These are phyloP conservation scores for Dendrolimus kikuchii DNA, from an alignment of 1,140 invertebrate genomes.

Conservation along the genomic window DNA sequence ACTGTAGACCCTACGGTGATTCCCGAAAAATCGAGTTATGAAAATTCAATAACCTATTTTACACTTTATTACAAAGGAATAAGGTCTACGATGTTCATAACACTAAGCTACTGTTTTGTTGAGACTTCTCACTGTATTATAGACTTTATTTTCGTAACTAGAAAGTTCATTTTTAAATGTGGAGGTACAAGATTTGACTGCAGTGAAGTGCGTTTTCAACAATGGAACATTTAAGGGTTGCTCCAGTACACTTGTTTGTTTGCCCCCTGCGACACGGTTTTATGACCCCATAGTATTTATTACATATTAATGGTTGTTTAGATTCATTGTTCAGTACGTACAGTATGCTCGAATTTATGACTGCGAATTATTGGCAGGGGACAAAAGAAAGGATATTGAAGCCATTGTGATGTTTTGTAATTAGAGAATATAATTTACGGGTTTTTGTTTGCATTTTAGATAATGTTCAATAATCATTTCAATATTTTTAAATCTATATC, in stretches of 20 bases:
- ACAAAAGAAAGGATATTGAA: conserved; percentile 46
- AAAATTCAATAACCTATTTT: no score
- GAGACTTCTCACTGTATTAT: no score
- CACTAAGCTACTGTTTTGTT: no score
- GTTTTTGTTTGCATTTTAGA: conserved; percentile 21
- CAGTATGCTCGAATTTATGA: conserved; percentile 69
- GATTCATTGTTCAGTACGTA: conserved; percentile 64
- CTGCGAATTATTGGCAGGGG: conserved; percentile 52
- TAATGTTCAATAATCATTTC: background rate
- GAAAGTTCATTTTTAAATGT: no score
- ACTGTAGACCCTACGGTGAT: conserved; percentile 4
- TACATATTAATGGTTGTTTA: conserved; percentile 72
- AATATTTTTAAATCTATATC: no score
- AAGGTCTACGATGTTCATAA: no score
- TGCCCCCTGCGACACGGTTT: conserved; percentile 52
- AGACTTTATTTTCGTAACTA: no score
- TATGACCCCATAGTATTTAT: conserved; percentile 69
- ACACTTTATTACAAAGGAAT: no score
- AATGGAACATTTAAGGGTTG: conserved; percentile 51
- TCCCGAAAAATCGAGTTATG: no score
- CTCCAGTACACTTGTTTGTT: conserved; percentile 65
- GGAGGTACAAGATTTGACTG: no score
- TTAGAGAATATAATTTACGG: conserved; percentile 34
- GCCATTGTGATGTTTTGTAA: conserved; percentile 23
- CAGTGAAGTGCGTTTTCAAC: conserved; percentile 25